Evolutionary conservation across 2,113 vertebrate species (phyloP), one percentile per base, ranked within the genome.

Genomic region (Tor tambroides): DNA sequence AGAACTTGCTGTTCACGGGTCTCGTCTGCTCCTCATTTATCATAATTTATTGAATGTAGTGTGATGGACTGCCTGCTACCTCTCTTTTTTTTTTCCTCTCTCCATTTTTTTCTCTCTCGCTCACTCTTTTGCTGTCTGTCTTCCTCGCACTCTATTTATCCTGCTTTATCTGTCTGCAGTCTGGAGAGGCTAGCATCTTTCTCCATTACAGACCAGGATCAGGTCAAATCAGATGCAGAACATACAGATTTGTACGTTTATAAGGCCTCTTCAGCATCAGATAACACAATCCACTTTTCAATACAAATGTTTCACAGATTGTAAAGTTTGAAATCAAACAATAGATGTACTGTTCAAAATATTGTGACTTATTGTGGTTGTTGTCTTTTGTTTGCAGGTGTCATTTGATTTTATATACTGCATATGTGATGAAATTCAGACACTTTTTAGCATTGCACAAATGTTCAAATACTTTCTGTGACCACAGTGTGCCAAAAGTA

Each of bases 151-250:
- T 88, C 63, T 71, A 9, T 86, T 79, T 88, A 80, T 61, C 74
- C 74, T 80, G 21, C 91, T 89, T 89, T 84, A 72, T 74, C 46
- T 84, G 32, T 54, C 63, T 51, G 65, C 63, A n/a, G 63, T 30
- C 63, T 32, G 63, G 61, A 32, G 63, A 8, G 17, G 41, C 80
- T 32, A 2, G 79, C 19, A 30, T 11, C 19, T 67, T 49, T 78
- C 80, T 69, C 28, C 19, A 35, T 71, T 51, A 23, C 26, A 23
- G 38, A 32, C 19, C 41, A 49, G 43, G 41, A 71, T 69, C 10
- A 19, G 43, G 41, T 35, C 26, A 32, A 14, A 83, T 78, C 75
- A 54, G 26, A 54, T 9, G 28, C 75, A 78, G 61, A 49, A 51
- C 26, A 49, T 11, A 82, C 38, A 67, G 41, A 46, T 82, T 2